Conservation (phyloP, 2,797 vertebrate species). For the Euthynnus affinis region DNA sequence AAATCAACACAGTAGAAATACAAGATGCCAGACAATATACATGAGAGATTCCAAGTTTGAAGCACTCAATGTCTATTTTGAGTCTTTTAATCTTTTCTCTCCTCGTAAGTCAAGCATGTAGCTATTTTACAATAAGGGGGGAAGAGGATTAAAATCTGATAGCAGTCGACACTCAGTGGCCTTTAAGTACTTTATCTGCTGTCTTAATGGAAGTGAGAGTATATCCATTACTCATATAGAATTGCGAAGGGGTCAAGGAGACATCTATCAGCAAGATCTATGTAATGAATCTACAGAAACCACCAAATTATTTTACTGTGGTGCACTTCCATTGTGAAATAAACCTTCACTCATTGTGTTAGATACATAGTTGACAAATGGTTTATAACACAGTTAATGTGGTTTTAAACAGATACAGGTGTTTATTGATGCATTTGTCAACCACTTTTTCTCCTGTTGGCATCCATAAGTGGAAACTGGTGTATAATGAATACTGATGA, state of each 20-base stretch:
- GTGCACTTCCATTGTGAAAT: slow-evolving; percentile 19
- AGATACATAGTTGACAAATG: neutral
- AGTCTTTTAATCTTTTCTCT: slow-evolving; percentile 31
- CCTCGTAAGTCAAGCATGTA: slow-evolving; percentile 27
- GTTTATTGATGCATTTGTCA: too few relatives aligned
- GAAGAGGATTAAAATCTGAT: slow-evolving; percentile 73
- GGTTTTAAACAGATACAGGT: neutral
- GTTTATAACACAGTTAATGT: neutral
- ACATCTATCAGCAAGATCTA: slow-evolving; percentile 58
- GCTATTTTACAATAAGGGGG: slow-evolving; percentile 53
- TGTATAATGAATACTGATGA: too few relatives aligned
- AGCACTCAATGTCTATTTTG: slow-evolving; percentile 19
- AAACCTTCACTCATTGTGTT: neutral
- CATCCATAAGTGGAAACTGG: too few relatives aligned
- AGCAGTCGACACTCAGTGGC: slow-evolving; percentile 64
- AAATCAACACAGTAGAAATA: neutral
- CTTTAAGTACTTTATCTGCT: slow-evolving; percentile 73
- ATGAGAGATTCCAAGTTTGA: slow-evolving; percentile 13
- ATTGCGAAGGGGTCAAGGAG: slow-evolving; percentile 68
- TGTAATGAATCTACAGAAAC: slow-evolving; percentile 58
- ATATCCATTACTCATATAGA: slow-evolving; percentile 74
- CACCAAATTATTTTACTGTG: slow-evolving; percentile 42
- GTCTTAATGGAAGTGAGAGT: slow-evolving; percentile 73
- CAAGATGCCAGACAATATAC: neutral
- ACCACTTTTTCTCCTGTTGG: too few relatives aligned